Base-by-base conservation (phyloP, 2,797 vertebrate species). In the Meriones psammophilus region DNA sequence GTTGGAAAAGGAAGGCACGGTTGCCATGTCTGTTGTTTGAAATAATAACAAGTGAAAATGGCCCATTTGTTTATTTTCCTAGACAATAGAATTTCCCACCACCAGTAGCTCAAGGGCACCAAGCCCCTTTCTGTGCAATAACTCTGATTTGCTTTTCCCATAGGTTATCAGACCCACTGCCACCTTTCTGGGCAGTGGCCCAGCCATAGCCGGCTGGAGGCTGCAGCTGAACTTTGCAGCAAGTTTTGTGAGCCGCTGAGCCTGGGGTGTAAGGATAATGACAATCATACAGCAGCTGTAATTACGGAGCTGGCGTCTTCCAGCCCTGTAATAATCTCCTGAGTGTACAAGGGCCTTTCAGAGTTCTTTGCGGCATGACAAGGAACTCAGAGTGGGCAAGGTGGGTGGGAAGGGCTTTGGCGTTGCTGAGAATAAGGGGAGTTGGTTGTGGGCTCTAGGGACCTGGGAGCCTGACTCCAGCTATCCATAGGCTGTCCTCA, bases 31-130 rank as follows among this genome's bases (percentile, higher is more conserved):
- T 97, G 97, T 96, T 97, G 74, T 95, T 93, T 97, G 92, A 97
- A 97, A 97, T 98, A 98, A 98, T 97, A 97, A 97, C 97, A 96
- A 97, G 91, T 30, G 73, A 95, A 94, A 96, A 88, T 89, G 68
- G 80, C 78, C 64, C 0, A 20, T 92, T 96, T 97, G 91, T 97
- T 97, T 96, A 91, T 93, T 97, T 95, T 93, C 71, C 79, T 54
- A 62, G 86, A 97, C 97, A 97, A 97, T 98, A 95, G 96, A 94
- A 54, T 83, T 89, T 58, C 88, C 78, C 60, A 88, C 71, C 33
- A 3, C 26, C 33, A 24, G 5, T 71, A 7, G 54, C 89, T 95
- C 5, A 0, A 46, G 50, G 18, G 71, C 28, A 58, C 93, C 95
- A 76, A 83, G 22, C 94, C 96, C 77, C 88, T 88, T 97, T 66